These are phyloP conservation scores for Sthenelais limicola DNA, from an alignment of 2,888 invertebrate genomes.

Conservation along the genomic window DNA sequence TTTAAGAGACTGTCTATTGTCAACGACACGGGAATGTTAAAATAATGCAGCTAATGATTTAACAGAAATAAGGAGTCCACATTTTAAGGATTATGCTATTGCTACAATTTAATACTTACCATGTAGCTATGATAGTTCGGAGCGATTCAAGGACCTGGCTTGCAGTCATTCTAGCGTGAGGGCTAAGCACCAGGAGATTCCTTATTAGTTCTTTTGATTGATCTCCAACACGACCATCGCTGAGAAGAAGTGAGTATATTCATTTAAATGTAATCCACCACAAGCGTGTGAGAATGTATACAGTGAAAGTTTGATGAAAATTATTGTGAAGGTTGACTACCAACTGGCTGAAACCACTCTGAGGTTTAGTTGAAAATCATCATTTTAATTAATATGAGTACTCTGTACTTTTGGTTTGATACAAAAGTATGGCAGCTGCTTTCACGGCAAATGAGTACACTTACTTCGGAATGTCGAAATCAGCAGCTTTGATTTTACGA, in stretches of 20 bases:
- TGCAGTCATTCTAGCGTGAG: slow-evolving; percentile 79
- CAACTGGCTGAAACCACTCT: too few relatives aligned
- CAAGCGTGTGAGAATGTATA: too few relatives aligned
- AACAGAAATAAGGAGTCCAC: too few relatives aligned
- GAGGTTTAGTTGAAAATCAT: neutral
- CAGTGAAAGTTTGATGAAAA: neutral
- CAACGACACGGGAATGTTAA: neutral
- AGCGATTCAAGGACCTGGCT: slow-evolving; percentile 78
- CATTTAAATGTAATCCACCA: too few relatives aligned
- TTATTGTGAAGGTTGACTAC: neutral
- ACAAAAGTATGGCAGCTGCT: neutral
- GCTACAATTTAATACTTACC: slow-evolving; percentile 58
- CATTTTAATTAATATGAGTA: neutral
- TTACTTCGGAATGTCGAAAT: slow-evolving; percentile 53
- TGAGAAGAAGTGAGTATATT: too few relatives aligned
- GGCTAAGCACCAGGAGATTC: slow-evolving; percentile 80
- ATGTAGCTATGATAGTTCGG: slow-evolving; percentile 65
- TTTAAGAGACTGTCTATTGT: neutral
- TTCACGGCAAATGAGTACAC: slow-evolving; percentile 16
- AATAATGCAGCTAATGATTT: too few relatives aligned
- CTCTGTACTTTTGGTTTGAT: neutral
- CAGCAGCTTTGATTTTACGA: slow-evolving; percentile 78
- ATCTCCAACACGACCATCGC: slow-evolving; percentile 77
- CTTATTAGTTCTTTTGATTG: slow-evolving; percentile 80
- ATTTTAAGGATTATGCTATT: neutral